A percentile compares a stretch with the other conserved stretches of the same genome.
These are phyloP conservation scores for Gallinago nigripennis DNA, from an alignment of 2,797 vertebrate species.

Conservation along the genomic window DNA sequence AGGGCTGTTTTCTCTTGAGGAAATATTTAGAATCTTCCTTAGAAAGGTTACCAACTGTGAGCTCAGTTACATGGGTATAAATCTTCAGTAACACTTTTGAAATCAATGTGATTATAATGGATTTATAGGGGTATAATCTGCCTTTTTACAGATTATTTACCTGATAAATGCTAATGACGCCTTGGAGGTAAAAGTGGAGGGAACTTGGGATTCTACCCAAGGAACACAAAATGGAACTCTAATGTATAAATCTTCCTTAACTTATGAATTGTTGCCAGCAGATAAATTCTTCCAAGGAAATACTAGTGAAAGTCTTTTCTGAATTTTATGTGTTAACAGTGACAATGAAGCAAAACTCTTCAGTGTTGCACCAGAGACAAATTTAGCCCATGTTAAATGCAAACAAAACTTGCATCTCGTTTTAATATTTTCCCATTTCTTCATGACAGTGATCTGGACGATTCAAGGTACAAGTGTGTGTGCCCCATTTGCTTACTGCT, in stretches of 20 bases:
- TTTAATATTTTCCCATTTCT: not conserved
- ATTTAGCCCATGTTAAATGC: accelerated
- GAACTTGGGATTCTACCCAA: slow-evolving; percentile 50
- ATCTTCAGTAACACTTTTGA: not conserved
- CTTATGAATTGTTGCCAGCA: not conserved
- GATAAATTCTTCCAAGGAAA: slow-evolving; percentile 1
- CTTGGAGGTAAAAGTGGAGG: slow-evolving; percentile 1
- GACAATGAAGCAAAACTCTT: not conserved
- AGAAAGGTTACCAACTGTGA: slow-evolving; percentile 6
- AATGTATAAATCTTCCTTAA: slow-evolving; percentile 16
- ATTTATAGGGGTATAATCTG: slow-evolving; percentile 29
- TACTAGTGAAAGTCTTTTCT: not conserved
- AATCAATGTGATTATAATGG: slow-evolving; percentile 10
- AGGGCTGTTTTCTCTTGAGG: slow-evolving; percentile 2
- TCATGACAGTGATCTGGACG: not conserved
- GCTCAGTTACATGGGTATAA: slow-evolving; percentile 1
- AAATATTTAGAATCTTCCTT: slow-evolving; percentile 22
- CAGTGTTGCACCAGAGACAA: not conserved
- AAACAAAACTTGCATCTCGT: not conserved
- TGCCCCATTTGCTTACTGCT: not conserved
- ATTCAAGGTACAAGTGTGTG: accelerated
- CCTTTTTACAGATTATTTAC: slow-evolving; percentile 22
- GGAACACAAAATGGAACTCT: not conserved
- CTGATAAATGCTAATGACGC: slow-evolving; percentile 31
- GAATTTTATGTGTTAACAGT: not conserved